Percentiles rank a stretch among this genome's conserved stretches.
Evolutionary conservation across 2,113 vertebrate genomes (phyloP).

Genomic region (Nothoprocta perdicaria): DNA sequence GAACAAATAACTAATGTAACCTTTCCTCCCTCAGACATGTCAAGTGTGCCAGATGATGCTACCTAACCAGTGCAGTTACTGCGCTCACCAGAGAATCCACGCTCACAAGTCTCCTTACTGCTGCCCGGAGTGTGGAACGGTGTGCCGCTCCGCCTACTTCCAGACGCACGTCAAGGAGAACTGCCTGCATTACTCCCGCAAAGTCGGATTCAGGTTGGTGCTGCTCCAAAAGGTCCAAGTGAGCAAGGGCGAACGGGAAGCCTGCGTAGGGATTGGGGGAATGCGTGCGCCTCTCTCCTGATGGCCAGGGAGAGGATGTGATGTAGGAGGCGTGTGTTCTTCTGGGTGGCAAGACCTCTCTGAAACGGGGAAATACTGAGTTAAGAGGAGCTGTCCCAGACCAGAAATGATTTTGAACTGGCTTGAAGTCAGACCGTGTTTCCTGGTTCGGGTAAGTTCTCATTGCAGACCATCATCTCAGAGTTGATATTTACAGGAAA

Average conservation of each 20-base stretch:
- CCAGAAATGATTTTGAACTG: not conserved
- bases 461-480: not conserved
- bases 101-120: constrained; percentile 93
- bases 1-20: not conserved
- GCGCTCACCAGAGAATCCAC: constrained; percentile 91
- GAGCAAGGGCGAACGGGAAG: rapidly evolving
- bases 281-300: too few relatives aligned
- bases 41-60: constrained; percentile 94
- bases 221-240: not conserved
- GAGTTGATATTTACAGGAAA: not conserved
- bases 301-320: not conserved
- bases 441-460: not conserved
- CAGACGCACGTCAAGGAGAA: constrained; percentile 97
- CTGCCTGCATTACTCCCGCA: constrained; percentile 95
- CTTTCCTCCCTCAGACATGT: constrained; percentile 82
- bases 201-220: constrained; percentile 92
- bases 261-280: not conserved
- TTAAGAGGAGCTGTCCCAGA: not conserved
- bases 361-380: not conserved
- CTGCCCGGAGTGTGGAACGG: constrained; percentile 92
- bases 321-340: rapidly evolving
- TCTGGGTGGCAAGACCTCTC: not conserved
- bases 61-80: constrained; percentile 94
- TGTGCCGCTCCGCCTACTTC: constrained; percentile 91
- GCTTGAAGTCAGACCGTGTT: not conserved